Evolutionary conservation across 2,797 vertebrate genomes (phyloP).

Genomic region (Rhinatrema bivittatum): DNA sequence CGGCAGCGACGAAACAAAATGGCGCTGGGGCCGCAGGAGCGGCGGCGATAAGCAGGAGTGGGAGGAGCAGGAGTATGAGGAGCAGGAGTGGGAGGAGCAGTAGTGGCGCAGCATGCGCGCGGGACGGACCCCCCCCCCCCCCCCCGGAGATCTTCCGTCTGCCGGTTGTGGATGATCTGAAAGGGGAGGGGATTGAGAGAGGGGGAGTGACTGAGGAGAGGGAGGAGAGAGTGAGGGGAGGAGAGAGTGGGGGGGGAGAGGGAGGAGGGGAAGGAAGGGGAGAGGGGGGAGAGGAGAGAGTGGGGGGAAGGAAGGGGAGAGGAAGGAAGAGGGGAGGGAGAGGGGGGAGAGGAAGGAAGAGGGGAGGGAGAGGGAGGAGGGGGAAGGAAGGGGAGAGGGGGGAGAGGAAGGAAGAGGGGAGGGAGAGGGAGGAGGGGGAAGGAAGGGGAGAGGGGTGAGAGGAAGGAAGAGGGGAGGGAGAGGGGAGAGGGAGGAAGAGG

Average conservation of each 20-base stretch:
- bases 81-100: too few relatives aligned
- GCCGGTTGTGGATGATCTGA: too few relatives aligned
- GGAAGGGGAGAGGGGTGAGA: background rate
- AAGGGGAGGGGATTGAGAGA: too few relatives aligned
- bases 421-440: background rate
- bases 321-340: background rate
- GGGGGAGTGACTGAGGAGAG: constrained; percentile 12
- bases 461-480: background rate
- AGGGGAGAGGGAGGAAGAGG: background rate
- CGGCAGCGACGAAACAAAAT: too few relatives aligned
- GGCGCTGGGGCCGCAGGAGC: too few relatives aligned
- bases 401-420: background rate
- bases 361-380: background rate
- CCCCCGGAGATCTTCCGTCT: too few relatives aligned
- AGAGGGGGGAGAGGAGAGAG: background rate
- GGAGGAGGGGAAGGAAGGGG: background rate
- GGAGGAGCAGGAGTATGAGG: too few relatives aligned
- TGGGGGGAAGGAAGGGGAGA: background rate
- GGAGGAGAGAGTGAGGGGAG: background rate
- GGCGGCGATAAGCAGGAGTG: too few relatives aligned
- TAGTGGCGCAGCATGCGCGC: too few relatives aligned
- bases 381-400: background rate
- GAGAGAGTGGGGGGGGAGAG: background rate
- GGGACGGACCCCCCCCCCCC: too few relatives aligned
- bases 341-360: background rate